Percentiles rank a stretch among this genome's conserved stretches.
Evolutionary conservation across 2,797 vertebrate genomes (phyloP).

Genomic region (Apodemus agrarius): DNA sequence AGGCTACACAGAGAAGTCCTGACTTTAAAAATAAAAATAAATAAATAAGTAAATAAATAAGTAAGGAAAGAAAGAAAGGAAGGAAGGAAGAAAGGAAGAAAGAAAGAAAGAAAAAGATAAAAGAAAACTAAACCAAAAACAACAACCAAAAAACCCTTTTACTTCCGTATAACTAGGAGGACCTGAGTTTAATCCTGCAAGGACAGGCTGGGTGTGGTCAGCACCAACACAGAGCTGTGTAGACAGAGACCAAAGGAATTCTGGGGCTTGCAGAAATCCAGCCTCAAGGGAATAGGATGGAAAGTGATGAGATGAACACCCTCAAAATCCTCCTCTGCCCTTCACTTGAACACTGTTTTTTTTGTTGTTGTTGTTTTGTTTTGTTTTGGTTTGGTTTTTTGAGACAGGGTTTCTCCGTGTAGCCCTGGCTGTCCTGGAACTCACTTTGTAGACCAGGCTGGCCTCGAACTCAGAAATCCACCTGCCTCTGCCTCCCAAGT

Average conservation of each 20-base stretch:
- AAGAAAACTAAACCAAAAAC: neutral
- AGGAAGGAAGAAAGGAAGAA: too few relatives aligned
- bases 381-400: too few relatives aligned
- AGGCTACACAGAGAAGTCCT: neutral
- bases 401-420: too few relatives aligned
- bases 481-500: too few relatives aligned
- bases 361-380: too few relatives aligned
- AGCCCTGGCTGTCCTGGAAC: too few relatives aligned
- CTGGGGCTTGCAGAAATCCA: neutral
- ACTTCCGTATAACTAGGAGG: neutral
- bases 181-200: neutral
- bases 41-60: too few relatives aligned
- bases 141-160: neutral
- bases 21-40: neutral
- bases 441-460: too few relatives aligned
- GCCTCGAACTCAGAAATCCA: too few relatives aligned
- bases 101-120: neutral
- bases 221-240: neutral
- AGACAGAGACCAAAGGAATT: neutral
- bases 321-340: neutral
- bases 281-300: neutral
- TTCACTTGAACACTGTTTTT: too few relatives aligned
- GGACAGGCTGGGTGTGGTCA: neutral
- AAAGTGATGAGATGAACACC: too few relatives aligned
- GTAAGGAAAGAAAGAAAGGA: too few relatives aligned